These are phyloP conservation scores for Andrena cerasifolii DNA, from an alignment of 1,140 invertebrate genomes.

Conservation along the genomic window DNA sequence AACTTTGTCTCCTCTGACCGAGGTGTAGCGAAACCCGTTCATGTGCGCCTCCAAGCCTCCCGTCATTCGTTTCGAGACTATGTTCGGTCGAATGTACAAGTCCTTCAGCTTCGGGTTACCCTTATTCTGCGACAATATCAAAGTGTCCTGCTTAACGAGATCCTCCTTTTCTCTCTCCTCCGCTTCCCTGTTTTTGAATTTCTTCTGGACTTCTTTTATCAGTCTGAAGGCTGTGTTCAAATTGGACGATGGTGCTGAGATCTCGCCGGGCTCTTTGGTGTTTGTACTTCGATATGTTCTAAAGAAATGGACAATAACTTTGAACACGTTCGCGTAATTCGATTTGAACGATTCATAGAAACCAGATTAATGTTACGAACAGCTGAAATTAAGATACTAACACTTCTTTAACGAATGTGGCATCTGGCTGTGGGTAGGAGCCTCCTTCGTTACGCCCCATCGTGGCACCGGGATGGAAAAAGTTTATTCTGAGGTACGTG, in stretches of 20 bases:
- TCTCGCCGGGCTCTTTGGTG: conserved; percentile 98
- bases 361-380: not conserved
- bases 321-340: too few species aligned
- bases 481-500: conserved; percentile 99
- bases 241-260: conserved; percentile 97
- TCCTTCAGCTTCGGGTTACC: conserved; percentile 99
- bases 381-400: conserved; percentile 82
- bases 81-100: conserved; percentile 98
- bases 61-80: conserved; percentile 98
- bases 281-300: conserved; percentile 99
- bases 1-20: conserved; percentile 98
- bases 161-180: conserved; percentile 99
- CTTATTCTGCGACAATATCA: conserved; percentile 97
- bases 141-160: conserved; percentile 98
- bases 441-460: conserved; percentile 96
- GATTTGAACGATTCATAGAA: not conserved
- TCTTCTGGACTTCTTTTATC: conserved; percentile 99
- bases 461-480: conserved; percentile 98
- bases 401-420: conserved; percentile 99
- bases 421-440: conserved; percentile 95
- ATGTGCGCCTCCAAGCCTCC: conserved; percentile 95
- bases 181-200: conserved; percentile 98
- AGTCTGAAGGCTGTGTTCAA: conserved; percentile 97
- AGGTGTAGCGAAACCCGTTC: conserved; percentile 99
- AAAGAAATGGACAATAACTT: conserved; percentile 30